phyloP scores from a whole-genome alignment of 1,140 invertebrate genomes.

The Drosophila teissieri region DNA sequence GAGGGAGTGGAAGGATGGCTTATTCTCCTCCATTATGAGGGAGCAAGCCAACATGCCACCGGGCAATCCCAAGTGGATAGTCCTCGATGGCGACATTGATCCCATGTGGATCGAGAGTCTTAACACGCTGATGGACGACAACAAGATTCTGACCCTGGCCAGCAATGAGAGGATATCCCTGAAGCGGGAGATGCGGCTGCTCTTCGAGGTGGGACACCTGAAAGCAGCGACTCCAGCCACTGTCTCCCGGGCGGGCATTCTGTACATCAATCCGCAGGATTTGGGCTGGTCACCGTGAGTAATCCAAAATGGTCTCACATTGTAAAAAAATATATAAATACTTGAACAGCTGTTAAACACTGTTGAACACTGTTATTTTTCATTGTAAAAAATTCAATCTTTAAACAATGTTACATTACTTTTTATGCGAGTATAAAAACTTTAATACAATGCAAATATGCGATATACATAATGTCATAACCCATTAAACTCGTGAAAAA shows the following conservation, averaged over 20 bases:
- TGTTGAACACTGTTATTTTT: neutral
- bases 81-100: conserved; percentile 98
- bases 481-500: too few relatives aligned
- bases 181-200: conserved; percentile 94
- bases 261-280: conserved; percentile 96
- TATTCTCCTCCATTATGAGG: conserved; percentile 96
- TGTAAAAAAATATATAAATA: too few relatives aligned
- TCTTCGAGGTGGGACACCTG: conserved; percentile 98
- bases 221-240: conserved; percentile 97
- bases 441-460: too few relatives aligned
- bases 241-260: conserved; percentile 96
- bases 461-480: too few relatives aligned
- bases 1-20: conserved; percentile 98
- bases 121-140: conserved; percentile 95
- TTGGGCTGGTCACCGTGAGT: conserved; percentile 98
- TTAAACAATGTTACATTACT: neutral
- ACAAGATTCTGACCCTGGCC: conserved; percentile 95
- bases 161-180: conserved; percentile 97
- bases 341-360: too few relatives aligned
- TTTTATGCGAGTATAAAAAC: too few relatives aligned
- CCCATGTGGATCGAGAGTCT: conserved; percentile 99
- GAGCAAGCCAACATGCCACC: conserved; percentile 93
- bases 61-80: conserved; percentile 95
- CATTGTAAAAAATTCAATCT: neutral
- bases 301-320: too few relatives aligned